These are phyloP conservation scores for Marcusenius ussheri DNA, from an alignment of 2,113 vertebrate species.

Conservation along the genomic window DNA sequence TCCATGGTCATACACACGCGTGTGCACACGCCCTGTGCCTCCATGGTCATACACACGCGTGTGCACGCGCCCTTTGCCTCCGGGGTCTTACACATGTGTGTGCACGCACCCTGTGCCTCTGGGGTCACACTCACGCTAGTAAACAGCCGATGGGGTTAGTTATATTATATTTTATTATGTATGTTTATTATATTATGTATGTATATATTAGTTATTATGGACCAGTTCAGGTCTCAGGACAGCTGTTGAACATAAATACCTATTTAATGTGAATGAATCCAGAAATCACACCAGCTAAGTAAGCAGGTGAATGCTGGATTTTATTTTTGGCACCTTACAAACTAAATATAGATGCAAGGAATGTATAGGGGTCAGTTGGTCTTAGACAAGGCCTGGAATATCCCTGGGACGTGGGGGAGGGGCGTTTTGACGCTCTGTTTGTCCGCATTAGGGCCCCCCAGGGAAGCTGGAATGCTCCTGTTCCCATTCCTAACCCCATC, in stretches of 20 bases:
- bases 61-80: no score
- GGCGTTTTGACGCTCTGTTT: neutral
- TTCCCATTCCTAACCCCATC: constrained; percentile 13
- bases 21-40: no score
- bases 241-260: neutral
- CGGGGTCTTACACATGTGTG: no score
- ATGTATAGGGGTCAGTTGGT: neutral
- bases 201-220: neutral
- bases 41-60: no score
- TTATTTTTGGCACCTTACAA: neutral
- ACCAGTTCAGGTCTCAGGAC: neutral
- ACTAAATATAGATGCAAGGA: neutral
- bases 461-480: neutral
- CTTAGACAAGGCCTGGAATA: neutral
- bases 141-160: neutral
- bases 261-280: neutral
- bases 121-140: neutral
- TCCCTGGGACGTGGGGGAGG: neutral
- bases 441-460: neutral
- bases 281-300: neutral
- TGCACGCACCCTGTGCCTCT: neutral
- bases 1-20: no score
- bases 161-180: no score
- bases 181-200: no score
- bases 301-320: neutral